These are phyloP conservation scores for Oscheius onirici DNA, from an alignment of 2,888 invertebrate species.

Conservation along the genomic window DNA sequence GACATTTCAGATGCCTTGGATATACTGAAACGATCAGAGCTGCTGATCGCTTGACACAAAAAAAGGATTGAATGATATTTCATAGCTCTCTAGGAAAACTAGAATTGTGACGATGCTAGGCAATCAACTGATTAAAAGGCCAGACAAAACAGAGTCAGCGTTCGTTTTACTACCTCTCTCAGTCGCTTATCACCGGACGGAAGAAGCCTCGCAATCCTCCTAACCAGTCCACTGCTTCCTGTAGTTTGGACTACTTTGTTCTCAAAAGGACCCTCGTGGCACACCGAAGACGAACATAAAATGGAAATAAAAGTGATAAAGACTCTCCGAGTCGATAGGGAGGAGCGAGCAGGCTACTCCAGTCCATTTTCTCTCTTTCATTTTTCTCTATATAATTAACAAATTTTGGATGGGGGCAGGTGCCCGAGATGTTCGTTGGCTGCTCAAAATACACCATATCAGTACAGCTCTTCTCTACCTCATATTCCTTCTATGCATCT, in stretches of 20 bases:
- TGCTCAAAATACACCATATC: conserved; percentile 53
- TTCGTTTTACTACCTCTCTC: too few relatives aligned
- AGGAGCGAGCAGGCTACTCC: not conserved
- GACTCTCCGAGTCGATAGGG: not conserved
- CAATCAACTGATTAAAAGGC: too few relatives aligned
- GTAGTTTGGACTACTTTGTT: conserved; percentile 14
- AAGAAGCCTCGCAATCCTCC: not conserved
- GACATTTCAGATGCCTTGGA: too few relatives aligned
- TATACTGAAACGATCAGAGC: too few relatives aligned
- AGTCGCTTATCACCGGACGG: not conserved
- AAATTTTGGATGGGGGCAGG: conserved; percentile 7
- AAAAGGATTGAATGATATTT: too few relatives aligned
- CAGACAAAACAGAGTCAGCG: too few relatives aligned
- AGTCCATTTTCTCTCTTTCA: not conserved
- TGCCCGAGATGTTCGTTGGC: conserved; percentile 28
- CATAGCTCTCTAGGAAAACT: too few relatives aligned
- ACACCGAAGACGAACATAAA: conserved; percentile 19
- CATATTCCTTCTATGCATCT: conserved; percentile 62
- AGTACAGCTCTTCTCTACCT: conserved; percentile 55
- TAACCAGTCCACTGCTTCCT: not conserved
- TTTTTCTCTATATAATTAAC: not conserved
- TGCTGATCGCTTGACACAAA: too few relatives aligned
- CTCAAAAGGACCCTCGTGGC: conserved; percentile 18
- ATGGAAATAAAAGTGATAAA: conserved; percentile 29
- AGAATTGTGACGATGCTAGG: too few relatives aligned